These are phyloP conservation scores for Acanthosoma haemorrhoidale DNA, from an alignment of 2,888 invertebrate genomes.

Conservation along the genomic window DNA sequence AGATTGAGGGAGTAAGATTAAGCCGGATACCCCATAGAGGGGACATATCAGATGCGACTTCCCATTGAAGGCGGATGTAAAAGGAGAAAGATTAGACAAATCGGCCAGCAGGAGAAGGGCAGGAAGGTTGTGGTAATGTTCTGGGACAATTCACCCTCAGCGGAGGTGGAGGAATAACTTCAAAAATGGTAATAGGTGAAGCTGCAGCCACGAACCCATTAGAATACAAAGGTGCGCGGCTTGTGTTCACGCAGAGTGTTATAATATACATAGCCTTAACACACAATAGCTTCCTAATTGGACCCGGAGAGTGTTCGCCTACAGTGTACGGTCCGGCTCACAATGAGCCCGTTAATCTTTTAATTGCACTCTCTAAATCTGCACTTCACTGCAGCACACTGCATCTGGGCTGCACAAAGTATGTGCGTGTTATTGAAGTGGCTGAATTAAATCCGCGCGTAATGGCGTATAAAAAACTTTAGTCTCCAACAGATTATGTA, in stretches of 20 bases:
- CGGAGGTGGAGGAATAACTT: conserved; percentile 12
- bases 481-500: too few species aligned
- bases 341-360: conserved; percentile 20
- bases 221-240: conserved; percentile 6
- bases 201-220: conserved; percentile 12
- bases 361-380: background rate
- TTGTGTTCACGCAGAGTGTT: conserved; percentile 4
- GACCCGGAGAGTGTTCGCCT: too few species aligned
- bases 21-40: too few species aligned
- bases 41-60: conserved; percentile 8
- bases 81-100: conserved; percentile 2
- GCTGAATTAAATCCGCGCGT: too few species aligned
- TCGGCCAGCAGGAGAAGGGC: background rate
- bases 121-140: conserved; percentile 3
- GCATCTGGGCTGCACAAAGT: too few species aligned
- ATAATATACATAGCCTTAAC: conserved; percentile 20
- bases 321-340: background rate
- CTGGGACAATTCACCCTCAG: background rate
- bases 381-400: too few species aligned
- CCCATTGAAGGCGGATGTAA: conserved; percentile 5
- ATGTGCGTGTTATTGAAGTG: too few species aligned
- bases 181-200: conserved; percentile 11
- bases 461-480: too few species aligned
- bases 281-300: conserved; percentile 24
- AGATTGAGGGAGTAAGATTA: too few species aligned